Evolutionary conservation across 2,113 vertebrate species (phyloP).

Genomic region (Corythaixoides concolor): DNA sequence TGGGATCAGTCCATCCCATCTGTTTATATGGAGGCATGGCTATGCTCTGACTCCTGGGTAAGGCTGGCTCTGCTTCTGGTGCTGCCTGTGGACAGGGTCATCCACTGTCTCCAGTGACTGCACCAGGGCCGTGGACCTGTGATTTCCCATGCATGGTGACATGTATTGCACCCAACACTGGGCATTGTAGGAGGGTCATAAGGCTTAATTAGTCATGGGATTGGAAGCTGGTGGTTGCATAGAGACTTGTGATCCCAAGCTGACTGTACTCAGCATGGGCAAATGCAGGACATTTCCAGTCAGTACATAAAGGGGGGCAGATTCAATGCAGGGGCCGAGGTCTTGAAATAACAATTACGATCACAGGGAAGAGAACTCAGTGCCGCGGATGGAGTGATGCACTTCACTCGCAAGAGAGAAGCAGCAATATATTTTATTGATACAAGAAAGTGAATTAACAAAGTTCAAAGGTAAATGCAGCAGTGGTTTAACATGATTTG

Average conservation of each 20-base stretch:
- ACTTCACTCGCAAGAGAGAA: no score
- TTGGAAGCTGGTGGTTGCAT: not conserved
- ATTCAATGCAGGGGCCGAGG: not conserved
- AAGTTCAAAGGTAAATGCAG: no score
- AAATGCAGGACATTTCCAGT: not conserved
- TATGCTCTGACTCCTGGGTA: not conserved
- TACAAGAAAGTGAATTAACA: no score
- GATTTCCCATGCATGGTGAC: not conserved
- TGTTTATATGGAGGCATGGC: not conserved
- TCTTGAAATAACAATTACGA: not conserved
- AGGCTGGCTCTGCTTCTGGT: not conserved
- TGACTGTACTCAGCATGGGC: not conserved
- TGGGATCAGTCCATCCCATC: not conserved
- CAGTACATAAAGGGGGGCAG: not conserved
- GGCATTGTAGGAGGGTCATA: not conserved
- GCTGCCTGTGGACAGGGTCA: not conserved
- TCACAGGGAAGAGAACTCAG: not conserved
- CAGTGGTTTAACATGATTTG: no score
- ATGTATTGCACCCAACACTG: not conserved
- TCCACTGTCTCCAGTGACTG: not conserved
- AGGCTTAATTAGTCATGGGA: not conserved
- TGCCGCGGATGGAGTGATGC: no score
- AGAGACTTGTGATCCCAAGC: not conserved
- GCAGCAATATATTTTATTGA: no score
- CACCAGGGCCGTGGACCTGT: not conserved